phyloP scores from a whole-genome alignment of 2,888 invertebrate species.

The Ormyrus labotus region DNA sequence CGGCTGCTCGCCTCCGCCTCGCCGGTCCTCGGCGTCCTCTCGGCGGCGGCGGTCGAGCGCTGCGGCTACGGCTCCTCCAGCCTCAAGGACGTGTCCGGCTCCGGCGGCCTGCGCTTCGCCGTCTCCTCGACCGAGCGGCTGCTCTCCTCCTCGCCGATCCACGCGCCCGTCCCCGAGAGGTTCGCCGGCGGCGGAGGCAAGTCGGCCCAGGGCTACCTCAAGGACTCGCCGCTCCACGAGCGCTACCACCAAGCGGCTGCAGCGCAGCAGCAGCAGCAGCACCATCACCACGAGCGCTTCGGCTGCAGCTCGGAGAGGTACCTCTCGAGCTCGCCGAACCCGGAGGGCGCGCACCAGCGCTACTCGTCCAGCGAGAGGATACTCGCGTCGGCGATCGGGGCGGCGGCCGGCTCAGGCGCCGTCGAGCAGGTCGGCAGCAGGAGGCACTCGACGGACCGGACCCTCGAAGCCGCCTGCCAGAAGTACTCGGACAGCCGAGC shows the following conservation, averaged over 20 bases:
- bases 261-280: slow-evolving; percentile 55
- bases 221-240: slow-evolving; percentile 64
- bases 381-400: slow-evolving; percentile 46
- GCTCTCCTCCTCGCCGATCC: slow-evolving; percentile 71
- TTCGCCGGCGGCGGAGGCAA: slow-evolving; percentile 60
- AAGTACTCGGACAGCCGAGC: slow-evolving; percentile 66
- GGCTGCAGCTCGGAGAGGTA: slow-evolving; percentile 66
- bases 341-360: slow-evolving; percentile 68
- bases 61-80: slow-evolving; percentile 55
- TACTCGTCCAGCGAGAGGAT: slow-evolving; percentile 69
- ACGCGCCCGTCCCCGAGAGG: slow-evolving; percentile 71
- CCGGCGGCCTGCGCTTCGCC: slow-evolving; percentile 60
- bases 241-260: slow-evolving; percentile 63
- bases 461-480: slow-evolving; percentile 66
- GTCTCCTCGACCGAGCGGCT: slow-evolving; percentile 69
- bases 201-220: slow-evolving; percentile 30
- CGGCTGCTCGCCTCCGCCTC: slow-evolving; percentile 76
- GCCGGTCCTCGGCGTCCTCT: slow-evolving; percentile 69
- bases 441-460: slow-evolving; percentile 64
- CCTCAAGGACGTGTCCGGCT: slow-evolving; percentile 61
- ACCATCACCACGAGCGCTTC: slow-evolving; percentile 59
- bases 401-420: slow-evolving; percentile 19
- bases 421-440: slow-evolving; percentile 48
- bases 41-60: slow-evolving; percentile 61
- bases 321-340: slow-evolving; percentile 68